Conservation (phyloP, 2,888 invertebrate species). For the Lasioglossum lativentre region DNA sequence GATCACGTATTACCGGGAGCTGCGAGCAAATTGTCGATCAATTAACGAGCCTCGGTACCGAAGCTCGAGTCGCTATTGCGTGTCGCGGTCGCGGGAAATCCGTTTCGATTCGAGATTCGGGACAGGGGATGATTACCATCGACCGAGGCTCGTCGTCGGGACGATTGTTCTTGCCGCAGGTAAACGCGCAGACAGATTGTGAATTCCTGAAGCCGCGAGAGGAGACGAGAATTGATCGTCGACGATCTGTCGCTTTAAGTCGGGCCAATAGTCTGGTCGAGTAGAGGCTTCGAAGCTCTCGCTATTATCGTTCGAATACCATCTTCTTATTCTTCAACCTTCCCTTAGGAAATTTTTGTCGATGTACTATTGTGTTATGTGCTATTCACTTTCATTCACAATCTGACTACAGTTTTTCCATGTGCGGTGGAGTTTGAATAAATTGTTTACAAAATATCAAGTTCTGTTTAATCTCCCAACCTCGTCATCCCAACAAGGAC, state of each 20-base stretch:
- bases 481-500: no score
- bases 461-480: no score
- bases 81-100: neutral
- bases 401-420: no score
- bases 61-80: neutral
- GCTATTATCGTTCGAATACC: neutral
- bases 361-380: no score
- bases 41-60: neutral
- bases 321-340: neutral
- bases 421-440: no score
- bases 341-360: neutral
- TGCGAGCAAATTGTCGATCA: neutral
- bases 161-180: neutral
- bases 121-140: neutral
- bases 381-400: no score
- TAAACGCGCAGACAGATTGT: neutral
- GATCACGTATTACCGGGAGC: neutral
- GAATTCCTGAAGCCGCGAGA: constrained; percentile 21
- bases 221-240: constrained; percentile 23
- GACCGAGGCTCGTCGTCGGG: neutral
- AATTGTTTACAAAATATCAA: no score
- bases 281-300: neutral
- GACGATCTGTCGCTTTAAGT: constrained; percentile 21
- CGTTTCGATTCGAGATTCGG: neutral
- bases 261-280: neutral